Evolutionary conservation across 2,113 vertebrate species (phyloP).

Genomic region (Tupaia tana): DNA sequence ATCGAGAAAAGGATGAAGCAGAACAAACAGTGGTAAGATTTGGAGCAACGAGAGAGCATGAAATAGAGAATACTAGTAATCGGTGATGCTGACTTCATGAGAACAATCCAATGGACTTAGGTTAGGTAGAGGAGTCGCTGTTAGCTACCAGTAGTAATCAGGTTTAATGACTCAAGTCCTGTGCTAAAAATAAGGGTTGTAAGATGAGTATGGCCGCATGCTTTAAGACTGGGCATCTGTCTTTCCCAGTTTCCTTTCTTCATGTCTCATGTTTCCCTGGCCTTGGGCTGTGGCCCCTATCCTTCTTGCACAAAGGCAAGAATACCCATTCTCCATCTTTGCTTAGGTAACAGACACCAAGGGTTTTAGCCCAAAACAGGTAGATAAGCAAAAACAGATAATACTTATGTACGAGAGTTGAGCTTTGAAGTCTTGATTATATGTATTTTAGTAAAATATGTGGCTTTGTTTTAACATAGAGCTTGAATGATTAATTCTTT

Average conservation of each 20-base stretch:
- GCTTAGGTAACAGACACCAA: neutral
- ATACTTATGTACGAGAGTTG: neutral
- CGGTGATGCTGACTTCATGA: neutral
- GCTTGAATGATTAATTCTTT: neutral
- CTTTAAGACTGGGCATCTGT: neutral
- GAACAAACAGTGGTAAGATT: neutral
- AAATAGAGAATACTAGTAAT: neutral
- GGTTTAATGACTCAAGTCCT: neutral
- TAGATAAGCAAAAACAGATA: neutral
- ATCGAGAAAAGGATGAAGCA: neutral
- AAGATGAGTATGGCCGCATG: neutral
- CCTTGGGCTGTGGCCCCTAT: neutral
- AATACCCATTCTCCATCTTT: neutral
- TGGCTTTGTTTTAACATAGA: conserved; percentile 19
- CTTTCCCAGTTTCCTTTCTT: neutral
- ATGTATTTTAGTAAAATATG: conserved; percentile 16
- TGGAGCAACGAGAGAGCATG: neutral
- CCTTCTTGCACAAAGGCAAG: neutral
- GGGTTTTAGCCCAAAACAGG: neutral
- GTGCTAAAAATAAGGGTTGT: neutral
- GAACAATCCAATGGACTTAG: neutral
- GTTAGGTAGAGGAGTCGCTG: neutral
- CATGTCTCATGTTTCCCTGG: neutral
- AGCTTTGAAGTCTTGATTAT: neutral
- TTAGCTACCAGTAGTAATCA: neutral